Base-by-base conservation (phyloP, 1,140 invertebrate genomes). In the Pseudomyrmex flavicornis region DNA sequence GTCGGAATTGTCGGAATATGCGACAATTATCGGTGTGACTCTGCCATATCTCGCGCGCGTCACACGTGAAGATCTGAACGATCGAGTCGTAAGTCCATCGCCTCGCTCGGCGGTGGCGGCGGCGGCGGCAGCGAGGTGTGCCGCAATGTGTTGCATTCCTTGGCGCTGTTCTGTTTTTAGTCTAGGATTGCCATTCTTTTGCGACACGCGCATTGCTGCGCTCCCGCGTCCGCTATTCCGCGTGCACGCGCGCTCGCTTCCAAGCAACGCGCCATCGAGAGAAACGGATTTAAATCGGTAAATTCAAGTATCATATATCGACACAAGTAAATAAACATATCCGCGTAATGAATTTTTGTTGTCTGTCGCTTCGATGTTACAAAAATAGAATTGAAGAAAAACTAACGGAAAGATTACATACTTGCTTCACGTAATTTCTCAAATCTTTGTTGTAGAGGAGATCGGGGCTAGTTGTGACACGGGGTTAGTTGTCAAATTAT, bases 91-190 rank as follows among this genome's bases (percentile, higher is more conserved):
- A 48, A 80, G 76, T 59, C 65, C 84, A 85, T 63, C 63, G 73
- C 52, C 59, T 5, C 35, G 35, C 35, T 35, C 26, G 72, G 48
- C 70, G 84, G 50, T 2, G 12, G 9, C 50, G 17, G 59, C 70
- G 85, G 62, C 17, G 17, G 17, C 17, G 17, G 69, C 73, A 83
- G 86, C 89, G 91, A 93, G 92, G 91, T 92, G 92, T 92, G 89
- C 91, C 89, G 91, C 91, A 92, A 92, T 26, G 66, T 91, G 90
- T 90, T 92, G 91, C 93, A 93, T 93, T 93, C 93, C 92, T 91
- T 88, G 85, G 86, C 72, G 91, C 91, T 93, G 93, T 93, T 92
- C 92, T 90, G 92, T 93, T 93, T 93, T 93, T 93, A 93, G 93
- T 93, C 92, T 93, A 93, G 91, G 92, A 93, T 88, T 84, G 89